Conservation (phyloP, 2,888 invertebrate species). For the Perdita meconis region DNA sequence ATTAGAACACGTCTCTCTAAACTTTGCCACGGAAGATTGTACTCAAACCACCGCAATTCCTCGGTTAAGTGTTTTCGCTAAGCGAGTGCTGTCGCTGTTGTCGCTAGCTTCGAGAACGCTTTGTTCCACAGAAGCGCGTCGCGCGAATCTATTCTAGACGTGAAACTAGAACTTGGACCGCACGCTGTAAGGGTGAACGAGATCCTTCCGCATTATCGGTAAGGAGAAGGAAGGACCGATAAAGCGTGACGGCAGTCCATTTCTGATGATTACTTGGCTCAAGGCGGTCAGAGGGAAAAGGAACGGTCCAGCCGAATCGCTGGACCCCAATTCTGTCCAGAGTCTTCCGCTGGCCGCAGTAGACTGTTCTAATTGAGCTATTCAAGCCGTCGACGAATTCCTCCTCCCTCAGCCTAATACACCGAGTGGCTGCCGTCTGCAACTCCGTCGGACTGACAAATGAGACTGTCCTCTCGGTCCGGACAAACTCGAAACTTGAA, state of each 20-base stretch:
- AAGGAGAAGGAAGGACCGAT: too few species aligned
- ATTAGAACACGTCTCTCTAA: too few species aligned
- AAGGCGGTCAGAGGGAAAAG: neutral
- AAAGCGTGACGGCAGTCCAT: neutral
- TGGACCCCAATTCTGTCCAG: neutral
- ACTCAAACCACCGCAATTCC: too few species aligned
- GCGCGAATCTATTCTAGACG: too few species aligned
- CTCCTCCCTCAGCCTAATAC: conserved; percentile 32
- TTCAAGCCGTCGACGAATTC: conserved; percentile 27
- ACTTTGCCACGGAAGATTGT: too few species aligned
- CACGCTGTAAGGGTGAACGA: too few species aligned
- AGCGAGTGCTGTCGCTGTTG: too few species aligned
- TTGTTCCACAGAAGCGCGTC: too few species aligned
- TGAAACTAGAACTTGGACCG: too few species aligned
- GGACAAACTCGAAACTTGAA: conserved; percentile 13
- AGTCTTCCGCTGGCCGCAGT: conserved; percentile 9
- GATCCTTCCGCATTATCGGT: too few species aligned
- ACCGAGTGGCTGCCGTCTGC: conserved; percentile 19
- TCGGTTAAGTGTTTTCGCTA: too few species aligned
- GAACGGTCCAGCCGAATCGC: neutral
- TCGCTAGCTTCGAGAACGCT: too few species aligned
- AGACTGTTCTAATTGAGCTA: conserved; percentile 38
- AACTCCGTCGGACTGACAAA: conserved; percentile 3
- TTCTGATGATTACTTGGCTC: neutral
- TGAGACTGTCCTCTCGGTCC: neutral